phyloP scores from a whole-genome alignment of 2,113 vertebrate species.

The Sardina pilchardus region DNA sequence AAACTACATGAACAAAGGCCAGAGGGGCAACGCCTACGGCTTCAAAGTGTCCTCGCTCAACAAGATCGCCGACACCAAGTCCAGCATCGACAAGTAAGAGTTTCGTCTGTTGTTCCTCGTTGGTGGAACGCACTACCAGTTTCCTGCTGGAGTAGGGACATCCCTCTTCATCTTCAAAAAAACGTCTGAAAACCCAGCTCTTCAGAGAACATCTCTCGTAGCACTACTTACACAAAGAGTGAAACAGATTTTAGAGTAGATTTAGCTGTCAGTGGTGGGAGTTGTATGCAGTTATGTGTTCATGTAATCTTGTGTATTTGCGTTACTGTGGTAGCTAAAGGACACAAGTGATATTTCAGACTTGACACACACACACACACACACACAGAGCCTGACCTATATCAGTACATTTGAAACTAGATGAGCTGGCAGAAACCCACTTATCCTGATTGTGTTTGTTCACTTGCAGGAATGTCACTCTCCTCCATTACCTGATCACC shows the following conservation, averaged over 20 bases:
- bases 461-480: slow-evolving; percentile 87
- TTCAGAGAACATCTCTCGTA: too few species aligned
- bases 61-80: slow-evolving; percentile 98
- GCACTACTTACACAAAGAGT: too few species aligned
- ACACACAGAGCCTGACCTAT: neutral
- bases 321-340: too few species aligned
- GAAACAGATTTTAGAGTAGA: neutral
- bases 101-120: too few species aligned
- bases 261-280: neutral
- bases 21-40: slow-evolving; percentile 94
- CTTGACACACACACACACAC: neutral
- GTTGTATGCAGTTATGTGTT: neutral
- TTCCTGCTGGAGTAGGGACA: too few species aligned
- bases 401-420: neutral
- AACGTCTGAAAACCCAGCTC: too few species aligned
- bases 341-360: neutral
- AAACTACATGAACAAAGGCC: slow-evolving; percentile 99
- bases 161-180: too few species aligned
- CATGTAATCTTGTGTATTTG: too few species aligned
- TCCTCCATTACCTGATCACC: slow-evolving; percentile 98
- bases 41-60: slow-evolving; percentile 98
- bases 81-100: slow-evolving; percentile 99
- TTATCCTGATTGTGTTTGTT: neutral
- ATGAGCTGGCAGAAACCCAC: neutral
- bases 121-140: too few species aligned